A percentile compares a stretch with the other conserved stretches of the same genome.
Evolutionary conservation across 2,888 invertebrate genomes (phyloP).

Genomic region (Gymnocheta viridis): DNA sequence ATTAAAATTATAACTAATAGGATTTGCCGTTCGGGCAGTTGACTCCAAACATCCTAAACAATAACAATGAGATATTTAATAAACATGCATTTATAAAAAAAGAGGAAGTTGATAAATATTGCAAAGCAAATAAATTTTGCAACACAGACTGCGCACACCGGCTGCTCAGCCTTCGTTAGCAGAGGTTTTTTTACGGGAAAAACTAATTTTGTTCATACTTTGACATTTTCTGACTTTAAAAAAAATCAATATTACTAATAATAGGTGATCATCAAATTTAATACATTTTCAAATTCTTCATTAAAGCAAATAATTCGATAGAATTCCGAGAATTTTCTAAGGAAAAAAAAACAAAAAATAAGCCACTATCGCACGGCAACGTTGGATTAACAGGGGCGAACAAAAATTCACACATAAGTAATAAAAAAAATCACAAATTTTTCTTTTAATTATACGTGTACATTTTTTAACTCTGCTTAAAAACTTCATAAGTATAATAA

Average conservation of each 20-base stretch:
- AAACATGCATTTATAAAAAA: neutral
- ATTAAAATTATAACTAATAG: neutral
- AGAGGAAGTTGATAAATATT: slow-evolving; percentile 47
- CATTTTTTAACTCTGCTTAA: neutral
- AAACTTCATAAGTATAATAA: neutral
- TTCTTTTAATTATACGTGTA: slow-evolving; percentile 32
- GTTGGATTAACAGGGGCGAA: slow-evolving; percentile 48
- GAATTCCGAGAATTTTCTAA: slow-evolving; percentile 25
- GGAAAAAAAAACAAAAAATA: slow-evolving; percentile 20
- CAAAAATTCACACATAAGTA: slow-evolving; percentile 51
- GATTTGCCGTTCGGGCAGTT: slow-evolving; percentile 1
- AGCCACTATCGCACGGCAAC: slow-evolving; percentile 51
- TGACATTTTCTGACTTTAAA: slow-evolving; percentile 49
- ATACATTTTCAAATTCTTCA: neutral
- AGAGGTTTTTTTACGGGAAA: slow-evolving; percentile 8
- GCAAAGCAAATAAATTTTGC: slow-evolving; percentile 50
- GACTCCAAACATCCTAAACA: slow-evolving; percentile 14
- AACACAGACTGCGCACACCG: slow-evolving; percentile 48
- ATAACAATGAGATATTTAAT: slow-evolving; percentile 6
- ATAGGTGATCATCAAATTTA: neutral
- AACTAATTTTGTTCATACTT: slow-evolving; percentile 73
- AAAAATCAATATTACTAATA: neutral
- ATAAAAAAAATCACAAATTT: slow-evolving; percentile 49
- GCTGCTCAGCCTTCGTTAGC: slow-evolving; percentile 43
- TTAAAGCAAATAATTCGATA: neutral